Percentiles rank a stretch among this genome's conserved stretches.
These are phyloP conservation scores for Vanessa atalanta DNA, from an alignment of 1,140 invertebrate genomes.

Conservation along the genomic window DNA sequence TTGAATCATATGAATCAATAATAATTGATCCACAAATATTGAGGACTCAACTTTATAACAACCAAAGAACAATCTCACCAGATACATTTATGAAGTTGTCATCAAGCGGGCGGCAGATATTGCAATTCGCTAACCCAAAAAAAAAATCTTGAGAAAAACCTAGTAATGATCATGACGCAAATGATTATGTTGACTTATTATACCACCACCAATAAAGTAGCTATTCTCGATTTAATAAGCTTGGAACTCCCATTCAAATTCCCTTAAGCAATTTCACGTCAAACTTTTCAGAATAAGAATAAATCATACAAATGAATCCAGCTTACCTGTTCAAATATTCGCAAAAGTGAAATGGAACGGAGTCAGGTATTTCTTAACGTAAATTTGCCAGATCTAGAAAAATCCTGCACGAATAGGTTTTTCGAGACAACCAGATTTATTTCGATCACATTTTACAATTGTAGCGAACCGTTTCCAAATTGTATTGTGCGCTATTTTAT, in stretches of 20 bases:
- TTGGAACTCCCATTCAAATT: neutral
- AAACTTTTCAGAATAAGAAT: slow-evolving; percentile 20
- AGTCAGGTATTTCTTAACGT: slow-evolving; percentile 39
- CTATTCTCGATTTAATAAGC: too few relatives aligned
- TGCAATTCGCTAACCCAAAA: too few relatives aligned
- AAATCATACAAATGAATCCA: slow-evolving; percentile 23
- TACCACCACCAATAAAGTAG: too few relatives aligned
- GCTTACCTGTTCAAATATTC: slow-evolving; percentile 31
- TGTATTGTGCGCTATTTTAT: slow-evolving; percentile 36
- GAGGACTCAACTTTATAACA: too few relatives aligned
- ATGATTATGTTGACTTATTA: too few relatives aligned
- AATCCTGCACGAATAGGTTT: slow-evolving; percentile 39
- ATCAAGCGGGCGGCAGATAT: too few relatives aligned
- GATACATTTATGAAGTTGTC: too few relatives aligned
- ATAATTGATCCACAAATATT: too few relatives aligned
- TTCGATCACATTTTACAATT: slow-evolving; percentile 44
- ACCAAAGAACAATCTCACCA: too few relatives aligned
- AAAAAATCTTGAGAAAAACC: too few relatives aligned
- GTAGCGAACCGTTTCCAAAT: slow-evolving; percentile 33
- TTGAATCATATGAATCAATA: too few relatives aligned
- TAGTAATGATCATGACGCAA: too few relatives aligned
- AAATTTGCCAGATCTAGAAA: slow-evolving; percentile 39
- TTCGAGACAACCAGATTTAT: slow-evolving; percentile 44
- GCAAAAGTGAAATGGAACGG: slow-evolving; percentile 34
- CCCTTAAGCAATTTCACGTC: slow-evolving; percentile 3